Percentiles rank a stretch among this genome's conserved stretches.
phyloP scores from a whole-genome alignment of 2,888 invertebrate species.

The Limenitis camilla region DNA sequence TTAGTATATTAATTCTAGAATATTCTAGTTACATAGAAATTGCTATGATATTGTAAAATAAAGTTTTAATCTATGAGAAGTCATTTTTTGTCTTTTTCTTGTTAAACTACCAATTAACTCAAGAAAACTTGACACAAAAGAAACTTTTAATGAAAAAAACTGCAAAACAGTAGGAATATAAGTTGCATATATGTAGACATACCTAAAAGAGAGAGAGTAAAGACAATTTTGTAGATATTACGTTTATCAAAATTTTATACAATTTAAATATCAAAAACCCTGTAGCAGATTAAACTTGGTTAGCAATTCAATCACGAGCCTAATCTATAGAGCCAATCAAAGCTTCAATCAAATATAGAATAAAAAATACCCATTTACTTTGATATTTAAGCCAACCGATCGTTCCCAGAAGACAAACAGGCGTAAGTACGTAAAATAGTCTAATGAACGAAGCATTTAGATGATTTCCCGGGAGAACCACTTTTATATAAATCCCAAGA shows the following conservation, averaged over 20 bases:
- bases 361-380: background rate
- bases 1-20: background rate
- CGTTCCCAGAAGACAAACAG: constrained; percentile 1
- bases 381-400: background rate
- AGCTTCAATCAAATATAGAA: background rate
- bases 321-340: background rate
- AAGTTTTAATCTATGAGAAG: background rate
- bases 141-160: too few species aligned
- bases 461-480: constrained; percentile 15
- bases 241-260: too few species aligned
- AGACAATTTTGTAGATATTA: too few species aligned
- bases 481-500: constrained; percentile 1
- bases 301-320: too few species aligned
- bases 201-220: too few species aligned
- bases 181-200: too few species aligned
- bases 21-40: background rate
- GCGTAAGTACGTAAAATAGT: background rate
- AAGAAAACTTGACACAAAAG: too few species aligned
- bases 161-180: too few species aligned
- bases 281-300: too few species aligned
- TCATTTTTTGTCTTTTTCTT: background rate
- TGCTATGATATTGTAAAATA: background rate
- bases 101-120: too few species aligned
- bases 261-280: too few species aligned
- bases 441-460: constrained; percentile 12